Evolutionary conservation across 1,140 invertebrate genomes (phyloP).

Genomic region (Episyrphus balteatus): DNA sequence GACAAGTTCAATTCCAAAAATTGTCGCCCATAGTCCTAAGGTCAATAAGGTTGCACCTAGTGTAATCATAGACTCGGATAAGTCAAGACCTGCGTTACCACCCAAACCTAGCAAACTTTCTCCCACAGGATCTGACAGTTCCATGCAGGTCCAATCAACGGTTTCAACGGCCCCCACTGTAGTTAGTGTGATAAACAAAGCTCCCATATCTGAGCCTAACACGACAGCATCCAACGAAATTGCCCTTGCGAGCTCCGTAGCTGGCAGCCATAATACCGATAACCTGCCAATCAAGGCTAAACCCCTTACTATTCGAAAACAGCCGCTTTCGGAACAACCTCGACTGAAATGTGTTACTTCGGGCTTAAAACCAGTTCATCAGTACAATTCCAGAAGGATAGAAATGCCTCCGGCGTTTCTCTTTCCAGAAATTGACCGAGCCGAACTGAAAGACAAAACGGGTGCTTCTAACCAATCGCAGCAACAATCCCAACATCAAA

Average conservation of each 20-base stretch:
- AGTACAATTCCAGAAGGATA: conserved; percentile 45
- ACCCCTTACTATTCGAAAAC: conserved; percentile 66
- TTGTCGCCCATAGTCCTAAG: conserved; percentile 50
- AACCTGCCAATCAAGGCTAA: conserved; percentile 57
- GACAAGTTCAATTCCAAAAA: conserved; percentile 49
- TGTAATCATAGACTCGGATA: conserved; percentile 35
- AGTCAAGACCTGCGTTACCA: conserved; percentile 54
- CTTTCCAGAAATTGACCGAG: conserved; percentile 47
- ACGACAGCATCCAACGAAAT: conserved; percentile 21
- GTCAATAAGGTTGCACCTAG: conserved; percentile 35
- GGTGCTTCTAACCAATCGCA: neutral
- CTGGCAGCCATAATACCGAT: conserved; percentile 43
- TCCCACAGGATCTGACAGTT: conserved; percentile 14
- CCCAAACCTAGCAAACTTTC: conserved; percentile 51
- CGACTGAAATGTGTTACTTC: conserved; percentile 50
- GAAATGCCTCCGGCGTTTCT: conserved; percentile 73
- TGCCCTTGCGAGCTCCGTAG: conserved; percentile 18
- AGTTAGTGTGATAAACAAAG: neutral
- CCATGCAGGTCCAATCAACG: conserved; percentile 2
- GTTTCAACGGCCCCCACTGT: neutral
- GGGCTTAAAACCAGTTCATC: conserved; percentile 26
- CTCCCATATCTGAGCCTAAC: conserved; percentile 6
- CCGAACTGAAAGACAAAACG: conserved; percentile 13
- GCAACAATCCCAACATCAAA: neutral
- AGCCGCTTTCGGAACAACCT: conserved; percentile 60